Base-by-base conservation (phyloP, 1,140 invertebrate genomes). In the Nylanderia fulva region DNA sequence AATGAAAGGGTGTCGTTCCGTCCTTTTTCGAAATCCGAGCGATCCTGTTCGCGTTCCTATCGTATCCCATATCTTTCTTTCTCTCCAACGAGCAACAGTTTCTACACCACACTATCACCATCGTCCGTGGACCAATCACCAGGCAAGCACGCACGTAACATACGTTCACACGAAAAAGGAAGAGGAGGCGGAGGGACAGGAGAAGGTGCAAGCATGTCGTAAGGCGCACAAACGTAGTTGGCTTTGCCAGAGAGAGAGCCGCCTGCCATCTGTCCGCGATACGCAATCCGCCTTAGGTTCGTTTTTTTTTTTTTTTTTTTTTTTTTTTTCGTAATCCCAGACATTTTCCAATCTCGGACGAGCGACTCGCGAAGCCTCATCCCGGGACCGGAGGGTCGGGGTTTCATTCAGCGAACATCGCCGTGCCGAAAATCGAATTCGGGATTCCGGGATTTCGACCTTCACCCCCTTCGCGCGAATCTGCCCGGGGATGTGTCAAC, bases 241-340 rank as follows among this genome's bases (percentile, higher is more conserved):
- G 88, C 60, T 90, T 89, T 69, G 56, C 75, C 45, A 18, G 71
- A 75, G 88, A 79, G 66, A 87, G 84, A 90, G 68, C 86, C 92
- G 93, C 88, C 90, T 90, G 91, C 92, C 93, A 93, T 94, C 93
- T 94, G 93, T 90, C 85, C 91, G 45, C 45, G 92, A 93, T 93
- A 92, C 88, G 91, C 91, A 92, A 93, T 92, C 91, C 91, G 88
- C 86, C 88, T 90, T 90, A 86, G 85, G 79, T 33, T 2, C 39
- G 8, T 79, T 27, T 39, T 21, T 48, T 15, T 79, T 33, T 2
- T 54, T 15, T 79, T 27, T 39, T 21, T 48, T 15, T 39, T 84
- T 83, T 85, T 88, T 85, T 91, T 85, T 86, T 90, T 90, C 87
- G 90, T 93, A 91, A 93, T 93, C 92, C 92, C 92, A 92, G 92